Percentiles rank a stretch among this genome's conserved stretches.
Conservation (phyloP, 2,888 invertebrate genomes). For the Cephus runcator region DNA sequence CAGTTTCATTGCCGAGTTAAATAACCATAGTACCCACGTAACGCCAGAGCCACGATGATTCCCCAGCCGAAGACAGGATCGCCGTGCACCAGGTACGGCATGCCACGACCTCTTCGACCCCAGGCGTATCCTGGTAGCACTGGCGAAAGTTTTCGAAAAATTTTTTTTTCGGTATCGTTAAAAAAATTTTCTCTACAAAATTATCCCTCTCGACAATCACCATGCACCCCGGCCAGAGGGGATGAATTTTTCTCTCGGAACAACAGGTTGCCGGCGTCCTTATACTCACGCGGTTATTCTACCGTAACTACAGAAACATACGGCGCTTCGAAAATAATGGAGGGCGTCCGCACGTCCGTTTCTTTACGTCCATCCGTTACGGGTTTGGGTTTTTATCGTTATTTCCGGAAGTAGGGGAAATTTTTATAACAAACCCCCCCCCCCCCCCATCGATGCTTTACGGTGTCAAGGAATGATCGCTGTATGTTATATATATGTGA, state of each 20-base stretch:
- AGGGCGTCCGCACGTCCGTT: not conserved
- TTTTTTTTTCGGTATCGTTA: not conserved
- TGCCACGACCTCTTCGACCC: not conserved
- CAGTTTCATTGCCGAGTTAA: slow-evolving; percentile 7
- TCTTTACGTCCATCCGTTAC: not conserved
- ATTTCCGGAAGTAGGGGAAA: not conserved
- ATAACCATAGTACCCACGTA: not conserved
- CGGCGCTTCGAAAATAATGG: slow-evolving; percentile 60
- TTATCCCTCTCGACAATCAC: not conserved
- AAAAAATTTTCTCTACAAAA: not conserved
- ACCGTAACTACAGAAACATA: slow-evolving; percentile 62
- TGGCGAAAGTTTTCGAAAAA: not conserved
- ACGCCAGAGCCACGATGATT: slow-evolving; percentile 8
- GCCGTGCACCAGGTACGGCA: slow-evolving; percentile 27
- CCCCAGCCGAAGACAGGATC: slow-evolving; percentile 52
- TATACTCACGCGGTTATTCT: slow-evolving; percentile 28
- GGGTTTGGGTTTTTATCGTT: not conserved
- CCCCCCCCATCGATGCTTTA: not conserved
- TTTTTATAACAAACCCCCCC: not conserved
- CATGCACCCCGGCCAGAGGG: not conserved
- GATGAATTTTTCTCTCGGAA: not conserved
- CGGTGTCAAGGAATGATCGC: not conserved
- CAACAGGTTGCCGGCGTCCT: not conserved
- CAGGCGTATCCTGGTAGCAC: not conserved
- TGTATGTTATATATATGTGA: not conserved